Evolutionary conservation across 2,888 invertebrate species (phyloP).

Genomic region (Cordylochernes scorpioides): DNA sequence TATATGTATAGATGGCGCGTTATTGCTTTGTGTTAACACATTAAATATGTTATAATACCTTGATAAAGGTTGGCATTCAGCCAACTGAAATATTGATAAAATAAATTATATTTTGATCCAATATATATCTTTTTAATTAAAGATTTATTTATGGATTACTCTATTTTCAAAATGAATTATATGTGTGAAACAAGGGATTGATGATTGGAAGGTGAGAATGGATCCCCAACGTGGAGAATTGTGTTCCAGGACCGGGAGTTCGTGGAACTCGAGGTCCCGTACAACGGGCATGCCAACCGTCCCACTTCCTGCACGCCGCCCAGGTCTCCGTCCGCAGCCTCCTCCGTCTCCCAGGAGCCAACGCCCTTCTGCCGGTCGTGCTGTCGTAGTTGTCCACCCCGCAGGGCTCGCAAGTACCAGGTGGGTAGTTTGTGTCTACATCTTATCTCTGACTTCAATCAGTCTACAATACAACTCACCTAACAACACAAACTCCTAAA

Average conservation of each 20-base stretch:
- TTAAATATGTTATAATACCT: too few species aligned
- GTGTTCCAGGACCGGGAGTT: slow-evolving; percentile 65
- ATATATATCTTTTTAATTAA: too few species aligned
- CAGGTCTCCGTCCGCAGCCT: slow-evolving; percentile 18
- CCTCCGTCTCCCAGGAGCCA: slow-evolving; percentile 10
- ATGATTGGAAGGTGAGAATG: too few species aligned
- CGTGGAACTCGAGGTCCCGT: slow-evolving; percentile 80
- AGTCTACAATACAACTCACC: background rate
- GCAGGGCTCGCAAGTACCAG: slow-evolving; percentile 6
- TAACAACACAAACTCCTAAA: background rate
- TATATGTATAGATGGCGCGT: too few species aligned
- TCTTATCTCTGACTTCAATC: background rate
- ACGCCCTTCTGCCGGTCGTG: slow-evolving; percentile 4
- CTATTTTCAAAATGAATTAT: too few species aligned
- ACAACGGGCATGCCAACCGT: slow-evolving; percentile 72
- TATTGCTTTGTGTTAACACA: too few species aligned
- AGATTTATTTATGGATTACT: too few species aligned
- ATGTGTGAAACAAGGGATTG: too few species aligned
- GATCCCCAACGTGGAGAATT: too few species aligned
- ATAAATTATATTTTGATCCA: too few species aligned
- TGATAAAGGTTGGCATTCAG: too few species aligned
- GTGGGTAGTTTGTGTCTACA: background rate
- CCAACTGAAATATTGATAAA: too few species aligned
- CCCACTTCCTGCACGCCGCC: slow-evolving; percentile 30
- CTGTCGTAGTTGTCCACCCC: slow-evolving; percentile 9